Base-by-base conservation (phyloP, 2,888 invertebrate species). In the Lamellibrachia satsuma region DNA sequence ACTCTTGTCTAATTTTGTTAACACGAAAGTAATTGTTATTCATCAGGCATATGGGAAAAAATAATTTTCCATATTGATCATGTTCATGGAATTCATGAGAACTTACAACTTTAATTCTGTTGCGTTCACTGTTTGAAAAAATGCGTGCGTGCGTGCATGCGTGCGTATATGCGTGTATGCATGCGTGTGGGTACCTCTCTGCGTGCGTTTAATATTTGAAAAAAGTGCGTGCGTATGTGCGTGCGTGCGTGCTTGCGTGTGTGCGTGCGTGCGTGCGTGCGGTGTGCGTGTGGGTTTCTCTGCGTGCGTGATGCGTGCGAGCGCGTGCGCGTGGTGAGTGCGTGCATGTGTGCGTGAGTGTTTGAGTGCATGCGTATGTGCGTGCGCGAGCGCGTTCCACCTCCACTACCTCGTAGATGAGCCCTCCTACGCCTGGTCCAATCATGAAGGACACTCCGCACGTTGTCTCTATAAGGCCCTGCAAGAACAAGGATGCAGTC, bases 401-500 rank as follows among this genome's bases (percentile, higher is more conserved):
- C 6, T 11, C n/a, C 6, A 22, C 75, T 75, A 91, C 91, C 91
- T 91, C 55, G 52, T 91, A 91, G 52, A 91, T 91, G 9, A 91
- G 39, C 6, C 91, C 91, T 52, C 91, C 57, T 91, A 91, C 52
- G 9, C 91, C 91, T 9, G 91, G 91, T 9, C 55, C 91, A 11
- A 91, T 22, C 91, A 91, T 91, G 91, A 52, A 91, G 52, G 91
- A 91, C 27, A 91, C 39, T 52, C 91, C 91, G 52, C 55, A 91
- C 15, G 57, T n/a, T 52, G 91, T 91, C 57, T 91, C 91, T 9
- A 91, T 52, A 15, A 91, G 52, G 22, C 91, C 91, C 91, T 91
- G 52, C 6, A 39, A 91, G n/a, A 75, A 75, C 75, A 22, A 75
- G 22, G 0, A 15, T 22, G 22, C 39, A 6, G 75, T 22, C 75